A percentile compares a stretch with the other conserved stretches of the same genome.
Evolutionary conservation across 2,113 vertebrate genomes (phyloP).

Genomic region (Eurypyga helias): DNA sequence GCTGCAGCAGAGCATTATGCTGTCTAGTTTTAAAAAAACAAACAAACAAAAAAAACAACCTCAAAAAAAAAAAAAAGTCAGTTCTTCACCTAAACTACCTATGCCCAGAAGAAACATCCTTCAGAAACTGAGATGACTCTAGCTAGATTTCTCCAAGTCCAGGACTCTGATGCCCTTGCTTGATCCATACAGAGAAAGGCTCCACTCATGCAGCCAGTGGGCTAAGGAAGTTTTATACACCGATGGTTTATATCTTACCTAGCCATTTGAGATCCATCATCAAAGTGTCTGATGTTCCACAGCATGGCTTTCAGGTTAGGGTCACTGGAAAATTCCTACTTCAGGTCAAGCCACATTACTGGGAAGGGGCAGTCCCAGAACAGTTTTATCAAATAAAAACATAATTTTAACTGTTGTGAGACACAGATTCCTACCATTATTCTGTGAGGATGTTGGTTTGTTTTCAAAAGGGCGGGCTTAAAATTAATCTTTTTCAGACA

Average conservation of each 20-base stretch:
- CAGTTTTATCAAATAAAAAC: not conserved
- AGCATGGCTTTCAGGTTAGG: not conserved
- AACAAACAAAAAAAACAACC: too few relatives aligned
- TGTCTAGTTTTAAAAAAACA: not conserved
- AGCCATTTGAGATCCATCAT: not conserved
- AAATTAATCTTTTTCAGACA: constrained; percentile 52
- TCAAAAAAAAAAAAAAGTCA: too few relatives aligned
- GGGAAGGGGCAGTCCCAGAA: not conserved
- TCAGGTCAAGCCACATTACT: not conserved
- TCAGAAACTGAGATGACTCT: not conserved
- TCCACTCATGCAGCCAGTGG: not conserved
- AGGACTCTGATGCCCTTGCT: not conserved
- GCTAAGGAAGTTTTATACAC: not conserved
- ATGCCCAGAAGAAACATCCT: not conserved
- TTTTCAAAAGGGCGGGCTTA: not conserved
- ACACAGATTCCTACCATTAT: not conserved
- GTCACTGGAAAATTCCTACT: not conserved
- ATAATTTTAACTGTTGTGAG: not conserved
- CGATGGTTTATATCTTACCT: not conserved
- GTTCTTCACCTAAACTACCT: not conserved
- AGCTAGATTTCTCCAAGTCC: not conserved
- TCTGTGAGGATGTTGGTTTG: not conserved
- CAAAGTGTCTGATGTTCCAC: not conserved
- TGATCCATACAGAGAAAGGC: not conserved
- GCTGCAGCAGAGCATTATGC: not conserved